These are phyloP conservation scores for Notarius lentiginosus DNA, from an alignment of 2,113 vertebrate species.

Conservation along the genomic window DNA sequence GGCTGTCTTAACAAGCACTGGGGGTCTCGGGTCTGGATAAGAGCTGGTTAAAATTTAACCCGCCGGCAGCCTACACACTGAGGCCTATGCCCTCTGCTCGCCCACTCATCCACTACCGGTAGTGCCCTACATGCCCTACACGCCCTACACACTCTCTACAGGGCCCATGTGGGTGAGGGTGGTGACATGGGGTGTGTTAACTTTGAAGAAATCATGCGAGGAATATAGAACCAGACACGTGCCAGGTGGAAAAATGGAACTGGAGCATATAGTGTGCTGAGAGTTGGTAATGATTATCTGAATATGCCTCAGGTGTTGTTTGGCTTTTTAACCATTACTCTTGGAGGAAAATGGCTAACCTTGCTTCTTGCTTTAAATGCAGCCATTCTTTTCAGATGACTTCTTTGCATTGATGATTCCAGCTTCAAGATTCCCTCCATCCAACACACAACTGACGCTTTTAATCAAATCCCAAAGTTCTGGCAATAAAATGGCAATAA, in stretches of 20 bases:
- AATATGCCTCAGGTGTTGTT: slow-evolving; percentile 4
- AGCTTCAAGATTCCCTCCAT: not conserved
- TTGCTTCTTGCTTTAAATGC: not conserved
- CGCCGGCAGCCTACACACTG: slow-evolving; percentile 74
- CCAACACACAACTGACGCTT: not conserved
- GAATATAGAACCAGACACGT: slow-evolving; percentile 29
- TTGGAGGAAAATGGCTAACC: not conserved
- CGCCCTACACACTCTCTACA: slow-evolving; percentile 35
- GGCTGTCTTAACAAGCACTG: slow-evolving; percentile 74
- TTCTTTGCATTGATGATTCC: not conserved
- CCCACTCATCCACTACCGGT: slow-evolving; percentile 17
- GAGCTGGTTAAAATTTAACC: slow-evolving; percentile 97
- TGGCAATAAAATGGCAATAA: not conserved
- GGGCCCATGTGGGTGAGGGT: slow-evolving; percentile 55
- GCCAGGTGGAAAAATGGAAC: slow-evolving; percentile 17
- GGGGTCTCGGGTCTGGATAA: slow-evolving; percentile 71
- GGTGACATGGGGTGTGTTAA: slow-evolving; percentile 16
- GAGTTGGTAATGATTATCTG: not conserved
- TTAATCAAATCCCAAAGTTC: not conserved
- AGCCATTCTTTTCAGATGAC: not conserved
- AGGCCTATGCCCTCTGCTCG: slow-evolving; percentile 48
- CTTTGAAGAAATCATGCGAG: not conserved
- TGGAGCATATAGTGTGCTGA: not conserved
- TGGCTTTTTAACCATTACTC: not conserved
- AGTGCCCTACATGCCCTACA: slow-evolving; percentile 35